Evolutionary conservation across 2,797 vertebrate genomes (phyloP).

Genomic region (Helarctos malayanus): DNA sequence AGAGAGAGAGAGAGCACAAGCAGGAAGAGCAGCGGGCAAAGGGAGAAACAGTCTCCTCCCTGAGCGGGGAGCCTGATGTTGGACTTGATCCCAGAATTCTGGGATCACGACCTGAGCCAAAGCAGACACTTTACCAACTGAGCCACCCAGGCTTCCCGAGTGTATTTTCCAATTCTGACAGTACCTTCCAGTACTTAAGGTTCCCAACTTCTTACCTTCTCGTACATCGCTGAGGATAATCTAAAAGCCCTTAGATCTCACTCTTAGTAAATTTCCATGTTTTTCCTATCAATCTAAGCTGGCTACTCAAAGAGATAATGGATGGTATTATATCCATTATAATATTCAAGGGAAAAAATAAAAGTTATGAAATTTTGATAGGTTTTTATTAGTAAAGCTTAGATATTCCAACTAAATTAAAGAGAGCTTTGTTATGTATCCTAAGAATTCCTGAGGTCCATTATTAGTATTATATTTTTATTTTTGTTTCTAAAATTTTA

Average conservation of each 20-base stretch:
- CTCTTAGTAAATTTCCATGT: neutral
- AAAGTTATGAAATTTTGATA: slow-evolving; percentile 34
- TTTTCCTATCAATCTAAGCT: neutral
- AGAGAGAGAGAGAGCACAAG: too few species aligned
- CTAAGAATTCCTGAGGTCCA: neutral
- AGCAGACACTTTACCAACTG: neutral
- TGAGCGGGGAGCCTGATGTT: too few species aligned
- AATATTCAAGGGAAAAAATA: neutral
- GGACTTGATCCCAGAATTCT: too few species aligned
- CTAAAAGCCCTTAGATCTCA: neutral
- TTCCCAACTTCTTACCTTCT: neutral
- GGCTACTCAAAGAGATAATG: neutral
- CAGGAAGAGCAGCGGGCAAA: too few species aligned
- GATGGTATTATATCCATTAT: neutral
- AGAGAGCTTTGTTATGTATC: neutral
- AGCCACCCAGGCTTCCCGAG: neutral
- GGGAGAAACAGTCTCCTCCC: too few species aligned
- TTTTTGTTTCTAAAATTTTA: neutral
- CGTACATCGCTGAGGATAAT: neutral
- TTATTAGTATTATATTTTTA: neutral
- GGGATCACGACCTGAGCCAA: neutral
- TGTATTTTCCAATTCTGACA: neutral
- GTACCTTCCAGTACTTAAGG: neutral
- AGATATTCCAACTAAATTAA: neutral
- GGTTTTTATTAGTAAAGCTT: slow-evolving; percentile 20